Evolutionary conservation across 2,113 vertebrate genomes (phyloP).

Genomic region (Notarius lentiginosus): DNA sequence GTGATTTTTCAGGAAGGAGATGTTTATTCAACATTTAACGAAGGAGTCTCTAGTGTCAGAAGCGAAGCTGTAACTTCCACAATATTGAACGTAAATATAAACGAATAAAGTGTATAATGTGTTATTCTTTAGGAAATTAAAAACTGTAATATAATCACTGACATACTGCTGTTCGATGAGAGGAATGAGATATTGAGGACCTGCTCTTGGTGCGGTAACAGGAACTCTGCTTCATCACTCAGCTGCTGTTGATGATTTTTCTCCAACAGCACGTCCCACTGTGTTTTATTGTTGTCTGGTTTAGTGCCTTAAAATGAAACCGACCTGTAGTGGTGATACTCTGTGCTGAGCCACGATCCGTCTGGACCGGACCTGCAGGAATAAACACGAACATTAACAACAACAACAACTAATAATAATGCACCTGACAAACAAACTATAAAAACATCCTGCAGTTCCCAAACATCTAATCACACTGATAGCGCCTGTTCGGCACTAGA

Average conservation of each 20-base stretch:
- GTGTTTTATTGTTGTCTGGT: neutral
- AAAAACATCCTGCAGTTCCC: fast-evolving
- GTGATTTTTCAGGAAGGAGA: neutral
- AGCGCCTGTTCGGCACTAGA: neutral
- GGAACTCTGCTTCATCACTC: too few relatives aligned
- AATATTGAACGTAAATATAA: neutral
- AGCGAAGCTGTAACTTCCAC: neutral
- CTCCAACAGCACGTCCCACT: neutral
- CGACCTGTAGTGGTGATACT: neutral
- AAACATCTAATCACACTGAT: neutral
- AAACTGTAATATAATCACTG: neutral
- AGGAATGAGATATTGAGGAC: neutral
- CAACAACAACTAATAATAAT: neutral
- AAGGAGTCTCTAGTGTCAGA: too few relatives aligned
- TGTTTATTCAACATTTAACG: too few relatives aligned
- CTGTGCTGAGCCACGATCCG: neutral
- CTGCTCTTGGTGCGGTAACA: neutral
- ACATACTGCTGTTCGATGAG: neutral
- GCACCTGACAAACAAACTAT: neutral
- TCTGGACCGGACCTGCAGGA: neutral
- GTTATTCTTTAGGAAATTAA: neutral
- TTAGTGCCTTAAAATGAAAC: neutral
- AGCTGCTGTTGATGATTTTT: neutral
- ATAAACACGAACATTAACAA: neutral
- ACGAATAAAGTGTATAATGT: neutral